Conservation (phyloP, 2,113 vertebrate species). For the Sinocyclocheilus anshuiensis region DNA sequence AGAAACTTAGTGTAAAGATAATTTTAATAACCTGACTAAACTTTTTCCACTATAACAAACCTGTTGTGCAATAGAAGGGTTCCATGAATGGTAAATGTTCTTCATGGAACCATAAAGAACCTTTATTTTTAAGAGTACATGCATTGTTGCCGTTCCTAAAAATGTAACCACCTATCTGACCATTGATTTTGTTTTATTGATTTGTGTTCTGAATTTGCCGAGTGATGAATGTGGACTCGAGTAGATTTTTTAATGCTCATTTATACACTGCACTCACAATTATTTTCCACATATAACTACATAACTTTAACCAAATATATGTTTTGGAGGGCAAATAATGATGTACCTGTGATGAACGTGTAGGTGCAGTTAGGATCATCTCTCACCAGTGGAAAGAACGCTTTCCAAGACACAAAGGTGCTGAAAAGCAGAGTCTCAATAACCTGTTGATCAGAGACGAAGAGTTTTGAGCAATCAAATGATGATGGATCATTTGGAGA, state of each 20-base stretch:
- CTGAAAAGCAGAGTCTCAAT: slow-evolving; percentile 77
- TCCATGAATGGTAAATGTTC: background rate
- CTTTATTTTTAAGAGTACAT: background rate
- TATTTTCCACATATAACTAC: background rate
- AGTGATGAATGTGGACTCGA: background rate
- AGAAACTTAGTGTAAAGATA: too few relatives aligned
- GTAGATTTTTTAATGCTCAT: background rate
- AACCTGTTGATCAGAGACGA: slow-evolving; percentile 61
- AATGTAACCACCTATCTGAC: background rate
- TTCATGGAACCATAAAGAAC: too few relatives aligned
- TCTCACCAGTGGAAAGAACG: slow-evolving; percentile 77
- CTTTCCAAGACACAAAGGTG: slow-evolving; percentile 79
- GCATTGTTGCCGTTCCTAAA: background rate
- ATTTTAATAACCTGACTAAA: background rate
- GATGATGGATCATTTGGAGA: background rate
- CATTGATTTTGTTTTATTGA: background rate
- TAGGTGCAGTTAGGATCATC: slow-evolving; percentile 77
- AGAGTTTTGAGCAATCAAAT: background rate
- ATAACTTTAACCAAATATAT: background rate
- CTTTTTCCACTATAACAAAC: background rate
- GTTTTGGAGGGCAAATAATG: background rate
- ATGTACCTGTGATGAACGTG: slow-evolving; percentile 83
- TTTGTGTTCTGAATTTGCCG: background rate
- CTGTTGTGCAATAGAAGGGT: background rate
- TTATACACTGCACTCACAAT: background rate